Conservation (phyloP, 1,140 invertebrate genomes). For the Mactra quadrangularis region DNA sequence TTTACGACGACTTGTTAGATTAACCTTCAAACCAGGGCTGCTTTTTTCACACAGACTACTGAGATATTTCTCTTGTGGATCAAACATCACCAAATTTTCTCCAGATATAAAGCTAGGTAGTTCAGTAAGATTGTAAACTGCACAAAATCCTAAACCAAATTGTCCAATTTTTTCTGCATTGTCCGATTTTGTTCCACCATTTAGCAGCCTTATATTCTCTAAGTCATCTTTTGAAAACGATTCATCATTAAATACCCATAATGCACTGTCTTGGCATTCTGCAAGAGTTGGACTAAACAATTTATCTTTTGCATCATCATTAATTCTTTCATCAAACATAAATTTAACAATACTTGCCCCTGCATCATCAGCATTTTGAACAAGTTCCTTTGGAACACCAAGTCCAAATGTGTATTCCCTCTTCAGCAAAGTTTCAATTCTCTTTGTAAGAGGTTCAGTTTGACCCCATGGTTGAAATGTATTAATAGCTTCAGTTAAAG, state of each 20-base stretch:
- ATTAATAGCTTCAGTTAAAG: conserved; percentile 39
- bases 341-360: conserved; percentile 77
- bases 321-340: conserved; percentile 76
- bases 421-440: conserved; percentile 61
- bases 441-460: conserved; percentile 68
- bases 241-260: conserved; percentile 75
- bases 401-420: conserved; percentile 76
- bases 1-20: conserved; percentile 62
- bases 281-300: conserved; percentile 72
- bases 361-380: conserved; percentile 84
- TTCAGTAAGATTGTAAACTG: conserved; percentile 80
- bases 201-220: conserved; percentile 71
- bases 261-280: conserved; percentile 71
- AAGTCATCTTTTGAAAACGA: conserved; percentile 71
- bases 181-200: conserved; percentile 75
- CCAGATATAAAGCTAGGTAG: conserved; percentile 77
- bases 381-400: conserved; percentile 76
- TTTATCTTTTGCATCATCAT: conserved; percentile 72
- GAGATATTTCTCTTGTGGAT: conserved; percentile 75
- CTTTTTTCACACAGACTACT: conserved; percentile 58
- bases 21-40: conserved; percentile 24
- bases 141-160: conserved; percentile 80
- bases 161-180: conserved; percentile 75
- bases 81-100: conserved; percentile 76
- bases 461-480: conserved; percentile 67